These are phyloP conservation scores for Tetramorium simillimum DNA, from an alignment of 1,140 invertebrate genomes.

Conservation along the genomic window DNA sequence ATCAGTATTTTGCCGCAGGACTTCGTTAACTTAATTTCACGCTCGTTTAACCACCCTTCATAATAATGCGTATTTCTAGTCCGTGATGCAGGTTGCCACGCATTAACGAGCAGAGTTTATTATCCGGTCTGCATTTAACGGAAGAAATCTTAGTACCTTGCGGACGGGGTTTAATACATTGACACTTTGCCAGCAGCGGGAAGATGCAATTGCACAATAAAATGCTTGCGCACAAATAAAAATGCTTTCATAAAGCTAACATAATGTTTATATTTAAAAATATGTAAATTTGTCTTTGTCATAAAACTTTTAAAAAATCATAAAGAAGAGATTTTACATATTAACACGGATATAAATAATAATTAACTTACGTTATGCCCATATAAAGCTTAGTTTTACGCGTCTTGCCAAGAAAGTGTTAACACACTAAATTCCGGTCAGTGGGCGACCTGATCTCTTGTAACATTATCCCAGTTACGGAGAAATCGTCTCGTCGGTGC, in stretches of 20 bases:
- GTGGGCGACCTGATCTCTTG: slow-evolving; percentile 78
- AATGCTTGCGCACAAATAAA: not conserved
- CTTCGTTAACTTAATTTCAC: slow-evolving; percentile 32
- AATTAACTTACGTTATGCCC: not conserved
- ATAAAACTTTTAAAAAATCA: not conserved
- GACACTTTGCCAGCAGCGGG: not conserved
- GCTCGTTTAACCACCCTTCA: not conserved
- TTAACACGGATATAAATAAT: not conserved
- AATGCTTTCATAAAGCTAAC: not conserved
- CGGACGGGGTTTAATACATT: not conserved
- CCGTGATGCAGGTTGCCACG: not conserved
- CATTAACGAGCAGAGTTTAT: not conserved
- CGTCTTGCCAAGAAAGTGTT: not conserved
- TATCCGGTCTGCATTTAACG: slow-evolving; percentile 3
- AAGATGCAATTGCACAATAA: not conserved
- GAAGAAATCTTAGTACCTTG: not conserved
- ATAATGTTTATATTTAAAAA: not conserved
- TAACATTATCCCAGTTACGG: slow-evolving; percentile 81
- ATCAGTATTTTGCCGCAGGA: not conserved
- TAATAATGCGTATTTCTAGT: slow-evolving; percentile 22
- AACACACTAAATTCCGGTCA: slow-evolving; percentile 76
- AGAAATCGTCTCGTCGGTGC: slow-evolving; percentile 78
- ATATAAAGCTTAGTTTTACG: not conserved
- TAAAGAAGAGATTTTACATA: not conserved
- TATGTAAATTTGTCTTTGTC: not conserved